Conservation (phyloP, 2,797 vertebrate genomes). For the Cyclura pinguis region DNA sequence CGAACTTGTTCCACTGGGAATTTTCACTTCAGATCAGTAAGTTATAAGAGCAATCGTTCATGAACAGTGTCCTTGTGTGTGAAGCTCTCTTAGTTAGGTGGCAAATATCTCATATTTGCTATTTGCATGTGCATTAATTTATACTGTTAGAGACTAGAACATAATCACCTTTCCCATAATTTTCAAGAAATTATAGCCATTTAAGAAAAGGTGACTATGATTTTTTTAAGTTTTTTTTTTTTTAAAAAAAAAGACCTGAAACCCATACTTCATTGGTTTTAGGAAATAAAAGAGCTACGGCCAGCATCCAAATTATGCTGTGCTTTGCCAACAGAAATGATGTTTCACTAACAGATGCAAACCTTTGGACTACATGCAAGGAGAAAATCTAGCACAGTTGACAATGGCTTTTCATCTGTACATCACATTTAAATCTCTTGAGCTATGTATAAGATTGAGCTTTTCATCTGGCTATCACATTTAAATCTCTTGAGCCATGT, state of each 20-base stretch:
- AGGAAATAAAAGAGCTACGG: not conserved
- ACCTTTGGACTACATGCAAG: too few species aligned
- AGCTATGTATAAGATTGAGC: too few species aligned
- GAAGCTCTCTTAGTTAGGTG: conserved; percentile 14
- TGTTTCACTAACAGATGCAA: too few species aligned
- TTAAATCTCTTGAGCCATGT: too few species aligned
- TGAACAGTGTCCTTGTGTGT: conserved; percentile 27
- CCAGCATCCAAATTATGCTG: too few species aligned
- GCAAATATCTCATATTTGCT: not conserved
- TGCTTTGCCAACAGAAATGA: too few species aligned
- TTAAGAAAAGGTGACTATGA: not conserved
- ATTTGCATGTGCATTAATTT: not conserved
- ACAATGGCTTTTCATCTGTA: too few species aligned
- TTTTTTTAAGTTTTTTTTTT: too few species aligned
- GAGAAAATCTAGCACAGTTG: too few species aligned
- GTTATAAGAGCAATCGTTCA: not conserved
- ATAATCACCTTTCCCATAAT: not conserved
- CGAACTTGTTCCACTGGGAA: not conserved
- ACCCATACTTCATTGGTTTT: not conserved
- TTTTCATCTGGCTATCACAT: too few species aligned
- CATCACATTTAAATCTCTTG: too few species aligned
- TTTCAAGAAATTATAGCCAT: not conserved
- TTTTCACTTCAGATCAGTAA: conserved; percentile 2
- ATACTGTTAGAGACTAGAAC: not conserved
- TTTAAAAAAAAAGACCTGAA: too few species aligned